phyloP scores from a whole-genome alignment of 2,113 vertebrate genomes.

The Rhabdornis inornatus region DNA sequence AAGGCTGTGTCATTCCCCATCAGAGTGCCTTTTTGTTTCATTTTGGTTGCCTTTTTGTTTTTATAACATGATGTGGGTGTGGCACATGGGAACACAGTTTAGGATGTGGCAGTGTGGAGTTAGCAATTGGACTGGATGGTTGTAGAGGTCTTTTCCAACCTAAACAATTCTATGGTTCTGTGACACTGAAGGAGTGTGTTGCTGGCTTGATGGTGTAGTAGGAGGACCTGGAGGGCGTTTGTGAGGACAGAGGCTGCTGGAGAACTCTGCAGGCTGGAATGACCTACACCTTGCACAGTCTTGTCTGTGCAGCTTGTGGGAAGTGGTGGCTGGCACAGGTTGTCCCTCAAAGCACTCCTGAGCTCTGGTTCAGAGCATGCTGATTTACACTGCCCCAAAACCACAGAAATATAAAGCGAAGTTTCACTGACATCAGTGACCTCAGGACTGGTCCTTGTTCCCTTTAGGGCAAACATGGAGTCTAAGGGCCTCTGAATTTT shows the following conservation, averaged over 20 bases:
- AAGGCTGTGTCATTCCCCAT: not conserved
- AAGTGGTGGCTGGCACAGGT: not conserved
- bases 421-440: not conserved
- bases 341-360: not conserved
- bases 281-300: not conserved
- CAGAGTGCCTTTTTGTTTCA: not conserved
- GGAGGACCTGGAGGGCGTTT: not conserved
- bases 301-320: not conserved
- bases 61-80: not conserved
- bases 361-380: not conserved
- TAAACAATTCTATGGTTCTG: rapidly evolving
- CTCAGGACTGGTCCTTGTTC: not conserved
- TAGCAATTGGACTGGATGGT: not conserved
- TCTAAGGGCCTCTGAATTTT: not conserved
- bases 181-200: not conserved
- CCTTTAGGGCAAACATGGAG: not conserved
- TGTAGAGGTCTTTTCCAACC: not conserved
- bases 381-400: not conserved
- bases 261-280: not conserved
- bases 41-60: not conserved
- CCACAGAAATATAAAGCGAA: rapidly evolving
- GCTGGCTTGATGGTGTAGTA: not conserved
- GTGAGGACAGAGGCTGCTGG: not conserved
- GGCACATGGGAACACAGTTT: not conserved
- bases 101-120: not conserved